Percentiles rank a stretch among this genome's conserved stretches.
Conservation (phyloP, 2,888 invertebrate species). For the Nymphalis urticae region DNA sequence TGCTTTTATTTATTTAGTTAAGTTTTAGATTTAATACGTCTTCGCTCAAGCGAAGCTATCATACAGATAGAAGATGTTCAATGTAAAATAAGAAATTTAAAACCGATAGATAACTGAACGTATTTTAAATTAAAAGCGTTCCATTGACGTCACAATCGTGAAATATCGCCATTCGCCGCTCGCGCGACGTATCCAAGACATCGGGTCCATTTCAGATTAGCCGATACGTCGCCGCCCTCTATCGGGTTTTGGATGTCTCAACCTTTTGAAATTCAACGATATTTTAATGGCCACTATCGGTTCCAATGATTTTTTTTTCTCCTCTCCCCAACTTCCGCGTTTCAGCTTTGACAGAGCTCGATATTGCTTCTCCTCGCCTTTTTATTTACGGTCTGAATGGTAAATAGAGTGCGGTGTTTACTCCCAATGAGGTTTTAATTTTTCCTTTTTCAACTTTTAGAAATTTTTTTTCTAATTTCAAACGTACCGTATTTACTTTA, state of each 20-base stretch:
- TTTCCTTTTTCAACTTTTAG: slow-evolving; percentile 37
- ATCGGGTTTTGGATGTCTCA: slow-evolving; percentile 30
- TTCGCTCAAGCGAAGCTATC: neutral
- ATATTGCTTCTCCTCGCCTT: slow-evolving; percentile 65
- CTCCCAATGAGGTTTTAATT: slow-evolving; percentile 45
- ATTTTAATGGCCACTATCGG: slow-evolving; percentile 79
- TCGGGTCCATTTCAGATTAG: slow-evolving; percentile 30
- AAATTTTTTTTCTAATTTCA: slow-evolving; percentile 26
- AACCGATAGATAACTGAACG: slow-evolving; percentile 21
- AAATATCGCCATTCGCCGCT: slow-evolving; percentile 18
- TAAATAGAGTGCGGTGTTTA: slow-evolving; percentile 48
- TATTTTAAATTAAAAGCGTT: slow-evolving; percentile 25
- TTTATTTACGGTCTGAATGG: slow-evolving; percentile 64
- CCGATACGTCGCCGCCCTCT: slow-evolving; percentile 26
- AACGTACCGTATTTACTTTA: slow-evolving; percentile 8
- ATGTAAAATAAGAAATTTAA: neutral
- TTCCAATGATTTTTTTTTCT: slow-evolving; percentile 62
- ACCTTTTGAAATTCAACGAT: slow-evolving; percentile 74
- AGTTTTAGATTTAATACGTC: neutral
- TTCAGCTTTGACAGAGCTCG: slow-evolving; percentile 54
- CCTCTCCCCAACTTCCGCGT: slow-evolving; percentile 43
- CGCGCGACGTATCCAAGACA: slow-evolving; percentile 26
- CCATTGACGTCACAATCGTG: slow-evolving; percentile 31
- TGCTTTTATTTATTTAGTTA: neutral
- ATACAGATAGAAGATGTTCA: neutral